These are phyloP conservation scores for Labeo rohita DNA, from an alignment of 2,113 vertebrate genomes.

Conservation along the genomic window DNA sequence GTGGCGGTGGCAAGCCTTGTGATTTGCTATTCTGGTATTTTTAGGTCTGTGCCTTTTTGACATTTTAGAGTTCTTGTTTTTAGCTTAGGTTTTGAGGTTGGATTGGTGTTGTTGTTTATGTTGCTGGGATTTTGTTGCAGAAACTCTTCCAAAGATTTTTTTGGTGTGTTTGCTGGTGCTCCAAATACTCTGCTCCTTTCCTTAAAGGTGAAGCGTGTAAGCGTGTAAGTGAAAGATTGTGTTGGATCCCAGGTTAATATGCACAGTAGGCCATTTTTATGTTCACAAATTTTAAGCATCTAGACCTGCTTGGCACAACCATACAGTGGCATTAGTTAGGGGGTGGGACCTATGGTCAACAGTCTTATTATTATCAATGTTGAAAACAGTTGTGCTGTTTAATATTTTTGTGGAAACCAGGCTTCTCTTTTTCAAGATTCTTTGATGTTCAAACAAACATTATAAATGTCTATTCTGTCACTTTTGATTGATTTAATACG, in stretches of 20 bases:
- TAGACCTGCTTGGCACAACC: background rate
- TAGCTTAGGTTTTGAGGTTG: constrained; percentile 19
- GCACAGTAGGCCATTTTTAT: background rate
- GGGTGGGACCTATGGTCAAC: background rate
- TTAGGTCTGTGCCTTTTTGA: constrained; percentile 40
- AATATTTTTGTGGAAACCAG: background rate
- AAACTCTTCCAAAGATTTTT: constrained; percentile 63
- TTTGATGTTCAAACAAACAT: background rate
- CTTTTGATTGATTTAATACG: background rate
- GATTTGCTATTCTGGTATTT: constrained; percentile 47
- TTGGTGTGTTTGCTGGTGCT: constrained; percentile 15
- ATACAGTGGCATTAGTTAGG: background rate
- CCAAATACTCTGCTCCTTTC: constrained; percentile 22
- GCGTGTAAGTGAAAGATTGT: background rate
- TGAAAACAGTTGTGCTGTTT: background rate
- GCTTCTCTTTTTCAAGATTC: background rate
- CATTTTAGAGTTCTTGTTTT: constrained; percentile 38
- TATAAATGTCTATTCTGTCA: background rate
- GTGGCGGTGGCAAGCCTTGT: constrained; percentile 1
- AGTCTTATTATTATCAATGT: background rate
- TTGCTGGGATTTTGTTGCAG: constrained; percentile 54
- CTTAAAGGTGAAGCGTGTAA: constrained; percentile 13
- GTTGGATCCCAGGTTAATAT: background rate
- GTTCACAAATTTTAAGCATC: background rate
- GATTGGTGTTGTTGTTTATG: constrained; percentile 30